Conservation (phyloP, 2,797 vertebrate species). For the Erethizon dorsatum region DNA sequence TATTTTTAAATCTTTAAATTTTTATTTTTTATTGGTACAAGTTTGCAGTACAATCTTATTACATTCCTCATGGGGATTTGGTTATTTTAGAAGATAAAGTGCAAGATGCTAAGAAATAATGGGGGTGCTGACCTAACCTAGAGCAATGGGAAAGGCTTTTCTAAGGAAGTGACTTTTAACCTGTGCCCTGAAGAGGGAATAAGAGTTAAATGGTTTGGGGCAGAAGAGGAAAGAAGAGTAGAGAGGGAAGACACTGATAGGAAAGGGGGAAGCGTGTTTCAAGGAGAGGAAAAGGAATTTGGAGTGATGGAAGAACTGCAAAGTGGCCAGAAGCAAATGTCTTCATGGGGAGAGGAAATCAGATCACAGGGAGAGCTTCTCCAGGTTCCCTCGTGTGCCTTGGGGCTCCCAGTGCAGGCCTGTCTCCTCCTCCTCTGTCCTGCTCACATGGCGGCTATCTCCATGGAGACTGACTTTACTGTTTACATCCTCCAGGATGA, state of each 20-base stretch:
- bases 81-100: slow-evolving; percentile 13
- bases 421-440: neutral
- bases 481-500: neutral
- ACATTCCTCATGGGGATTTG: neutral
- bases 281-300: neutral
- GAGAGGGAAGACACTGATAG: neutral
- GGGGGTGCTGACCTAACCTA: neutral
- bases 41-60: neutral
- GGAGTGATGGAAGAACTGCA: neutral
- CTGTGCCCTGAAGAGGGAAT: neutral
- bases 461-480: neutral
- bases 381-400: accelerated
- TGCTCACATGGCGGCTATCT: neutral
- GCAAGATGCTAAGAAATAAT: neutral
- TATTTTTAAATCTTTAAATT: neutral
- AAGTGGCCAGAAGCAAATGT: neutral
- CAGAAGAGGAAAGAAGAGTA: neutral
- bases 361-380: neutral
- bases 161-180: neutral
- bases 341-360: neutral
- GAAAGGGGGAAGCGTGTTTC: neutral
- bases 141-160: neutral
- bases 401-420: neutral
- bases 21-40: neutral
- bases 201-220: neutral